Evolutionary conservation across 2,888 invertebrate species (phyloP), one percentile per base, ranked within the genome.

Genomic region (Ametastegia equiseti): DNA sequence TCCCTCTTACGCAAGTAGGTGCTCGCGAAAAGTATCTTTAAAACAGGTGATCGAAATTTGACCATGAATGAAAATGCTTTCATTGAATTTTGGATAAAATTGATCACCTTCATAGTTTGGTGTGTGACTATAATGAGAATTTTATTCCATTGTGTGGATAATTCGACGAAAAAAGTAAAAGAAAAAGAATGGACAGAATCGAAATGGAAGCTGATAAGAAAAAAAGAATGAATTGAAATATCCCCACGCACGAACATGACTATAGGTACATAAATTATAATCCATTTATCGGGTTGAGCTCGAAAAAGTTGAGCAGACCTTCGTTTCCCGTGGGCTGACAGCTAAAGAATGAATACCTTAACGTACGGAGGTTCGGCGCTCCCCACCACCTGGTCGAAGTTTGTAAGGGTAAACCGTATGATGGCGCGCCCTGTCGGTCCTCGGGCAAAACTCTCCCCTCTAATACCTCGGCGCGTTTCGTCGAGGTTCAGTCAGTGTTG

Each of bases 401-500:
- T 36, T 33, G 19, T 33, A 54, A 36, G 73, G 45, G 65, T 50
- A 23, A 30, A 30, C 77, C 77, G 50, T 65, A 50, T 50, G 77
- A 77, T 81, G 65, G 42, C 77, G 75, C 81, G 19, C 6, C 39
- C 77, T 78, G 81, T 30, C 47, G 81, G 63, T 9, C 39, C 78
- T 19, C 30, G 65, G 47, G 30, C 33, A 47, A 75, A 78, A 63
- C 81, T 63, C 50, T 33, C 9, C 75, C 30, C 33, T 63, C 50
- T 77, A 81, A 81, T 75, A 75, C 77, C 77, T 47, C 63, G 15
- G 42, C 81, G 78, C 78, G 78, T 77, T 77, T 65, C 81, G 33
- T 45, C 39, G 19, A 45, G 54, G 77, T 54, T 69, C 81, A 81
- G 81, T 81, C 63, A 50, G 81, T 78, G 81, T 81, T 67, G 81